Conservation (phyloP, 2,888 invertebrate genomes). For the Cabera pusaria region DNA sequence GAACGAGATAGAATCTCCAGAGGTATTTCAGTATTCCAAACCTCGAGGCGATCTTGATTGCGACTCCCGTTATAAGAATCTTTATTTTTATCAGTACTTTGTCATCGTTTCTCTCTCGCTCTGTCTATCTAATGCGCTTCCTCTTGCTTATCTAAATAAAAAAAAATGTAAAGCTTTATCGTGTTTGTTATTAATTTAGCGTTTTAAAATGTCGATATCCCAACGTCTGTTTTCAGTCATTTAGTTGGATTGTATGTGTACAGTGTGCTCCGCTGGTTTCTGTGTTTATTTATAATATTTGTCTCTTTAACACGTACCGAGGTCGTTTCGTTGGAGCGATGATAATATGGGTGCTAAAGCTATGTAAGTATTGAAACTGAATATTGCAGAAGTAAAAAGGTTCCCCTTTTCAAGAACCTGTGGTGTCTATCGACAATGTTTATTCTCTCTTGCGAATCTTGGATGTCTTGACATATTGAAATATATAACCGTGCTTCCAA, state of each 20-base stretch:
- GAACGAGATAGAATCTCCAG: slow-evolving; percentile 28
- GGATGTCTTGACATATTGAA: too few relatives aligned
- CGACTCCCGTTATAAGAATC: slow-evolving; percentile 33
- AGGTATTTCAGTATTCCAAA: slow-evolving; percentile 35
- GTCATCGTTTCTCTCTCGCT: slow-evolving; percentile 19
- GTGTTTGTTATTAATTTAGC: slow-evolving; percentile 28
- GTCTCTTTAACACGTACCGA: slow-evolving; percentile 35
- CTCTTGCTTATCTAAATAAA: slow-evolving; percentile 2
- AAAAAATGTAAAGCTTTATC: slow-evolving; percentile 15
- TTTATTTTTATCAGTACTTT: slow-evolving; percentile 26
- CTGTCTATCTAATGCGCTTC: slow-evolving; percentile 1
- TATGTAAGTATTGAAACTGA: slow-evolving; percentile 41
- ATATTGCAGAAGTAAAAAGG: too few relatives aligned
- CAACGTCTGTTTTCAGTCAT: slow-evolving; percentile 53
- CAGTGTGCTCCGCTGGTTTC: slow-evolving; percentile 39
- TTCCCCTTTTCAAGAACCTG: too few relatives aligned
- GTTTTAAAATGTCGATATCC: slow-evolving; percentile 38
- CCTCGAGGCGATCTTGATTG: slow-evolving; percentile 41
- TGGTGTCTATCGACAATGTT: too few relatives aligned
- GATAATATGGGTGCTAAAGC: slow-evolving; percentile 51
- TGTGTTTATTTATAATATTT: slow-evolving; percentile 43
- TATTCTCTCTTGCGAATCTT: too few relatives aligned
- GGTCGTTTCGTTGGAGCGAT: slow-evolving; percentile 26
- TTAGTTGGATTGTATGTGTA: slow-evolving; percentile 41
- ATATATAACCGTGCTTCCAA: background rate